These are phyloP conservation scores for Accipiter badius DNA, from an alignment of 2,797 vertebrate species.

Conservation along the genomic window DNA sequence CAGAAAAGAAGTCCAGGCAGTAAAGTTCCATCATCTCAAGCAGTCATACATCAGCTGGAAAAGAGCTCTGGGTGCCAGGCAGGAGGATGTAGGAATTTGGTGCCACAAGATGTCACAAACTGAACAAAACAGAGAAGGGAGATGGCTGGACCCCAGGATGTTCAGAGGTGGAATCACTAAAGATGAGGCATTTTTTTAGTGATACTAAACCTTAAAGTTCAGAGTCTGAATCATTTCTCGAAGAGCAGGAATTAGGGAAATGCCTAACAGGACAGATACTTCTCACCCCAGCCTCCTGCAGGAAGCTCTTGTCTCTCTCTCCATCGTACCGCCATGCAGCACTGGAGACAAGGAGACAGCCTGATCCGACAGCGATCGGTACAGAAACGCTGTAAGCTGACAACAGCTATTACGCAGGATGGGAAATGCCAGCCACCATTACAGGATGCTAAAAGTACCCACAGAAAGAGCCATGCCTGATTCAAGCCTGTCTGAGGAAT, in stretches of 20 bases:
- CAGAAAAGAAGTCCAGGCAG: not conserved
- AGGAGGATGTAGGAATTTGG: not conserved
- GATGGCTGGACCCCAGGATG: no score
- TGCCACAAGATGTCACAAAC: not conserved
- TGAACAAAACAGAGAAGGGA: not conserved
- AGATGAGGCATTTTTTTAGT: not conserved
- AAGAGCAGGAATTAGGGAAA: not conserved
- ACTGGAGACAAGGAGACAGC: not conserved
- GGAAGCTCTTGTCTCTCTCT: not conserved
- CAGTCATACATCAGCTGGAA: fast-evolving
- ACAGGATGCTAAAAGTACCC: not conserved
- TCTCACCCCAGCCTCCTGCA: not conserved
- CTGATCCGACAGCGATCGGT: fast-evolving
- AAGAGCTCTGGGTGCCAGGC: not conserved
- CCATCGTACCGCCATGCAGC: fast-evolving
- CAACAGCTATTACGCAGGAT: not conserved
- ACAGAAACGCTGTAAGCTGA: not conserved
- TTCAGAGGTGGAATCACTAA: not conserved
- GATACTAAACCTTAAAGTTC: not conserved
- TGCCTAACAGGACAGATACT: not conserved
- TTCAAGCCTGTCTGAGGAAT: not conserved
- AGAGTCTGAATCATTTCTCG: not conserved
- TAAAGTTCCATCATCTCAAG: not conserved
- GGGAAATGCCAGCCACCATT: not conserved
- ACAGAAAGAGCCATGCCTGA: not conserved